A percentile compares a stretch with the other conserved stretches of the same genome.
Evolutionary conservation across 2,888 invertebrate genomes (phyloP).

Genomic region (Oscheius onirici): DNA sequence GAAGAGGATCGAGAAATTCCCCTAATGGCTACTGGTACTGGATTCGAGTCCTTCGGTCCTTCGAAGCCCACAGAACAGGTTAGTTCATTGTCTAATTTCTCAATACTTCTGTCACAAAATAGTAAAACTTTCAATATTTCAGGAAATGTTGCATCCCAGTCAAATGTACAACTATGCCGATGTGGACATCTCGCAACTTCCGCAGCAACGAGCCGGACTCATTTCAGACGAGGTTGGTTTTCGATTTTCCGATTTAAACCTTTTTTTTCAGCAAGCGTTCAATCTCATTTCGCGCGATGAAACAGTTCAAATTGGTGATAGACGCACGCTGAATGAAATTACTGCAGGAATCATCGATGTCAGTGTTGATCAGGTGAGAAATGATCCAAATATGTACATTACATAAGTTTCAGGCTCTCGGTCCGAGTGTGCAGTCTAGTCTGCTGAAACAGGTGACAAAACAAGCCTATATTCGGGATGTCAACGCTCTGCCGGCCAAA

Average conservation of each 20-base stretch:
- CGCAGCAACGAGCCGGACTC: background rate
- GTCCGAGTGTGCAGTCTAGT: constrained; percentile 64
- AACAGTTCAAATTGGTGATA: constrained; percentile 56
- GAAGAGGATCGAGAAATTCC: constrained; percentile 32
- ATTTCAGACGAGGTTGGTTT: constrained; percentile 25
- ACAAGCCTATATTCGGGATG: constrained; percentile 43
- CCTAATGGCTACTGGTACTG: constrained; percentile 35
- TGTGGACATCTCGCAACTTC: constrained; percentile 21
- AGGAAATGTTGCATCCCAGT: constrained; percentile 42
- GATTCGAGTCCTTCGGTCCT: constrained; percentile 49
- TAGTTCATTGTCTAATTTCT: no score
- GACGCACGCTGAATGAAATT: constrained; percentile 52
- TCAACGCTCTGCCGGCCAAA: constrained; percentile 42
- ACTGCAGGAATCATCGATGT: constrained; percentile 64
- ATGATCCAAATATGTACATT: background rate
- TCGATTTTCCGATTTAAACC: background rate
- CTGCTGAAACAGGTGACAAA: constrained; percentile 62
- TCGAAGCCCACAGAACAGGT: constrained; percentile 40
- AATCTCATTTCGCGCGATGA: constrained; percentile 51
- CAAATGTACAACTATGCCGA: constrained; percentile 43
- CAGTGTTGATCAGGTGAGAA: constrained; percentile 58
- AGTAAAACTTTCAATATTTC: background rate
- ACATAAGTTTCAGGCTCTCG: constrained; percentile 54
- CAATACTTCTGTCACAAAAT: no score
- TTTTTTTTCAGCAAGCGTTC: constrained; percentile 44